A percentile compares a stretch with the other conserved stretches of the same genome.
These are phyloP conservation scores for Bacillus rossius DNA, from an alignment of 1,140 invertebrate genomes.

Conservation along the genomic window DNA sequence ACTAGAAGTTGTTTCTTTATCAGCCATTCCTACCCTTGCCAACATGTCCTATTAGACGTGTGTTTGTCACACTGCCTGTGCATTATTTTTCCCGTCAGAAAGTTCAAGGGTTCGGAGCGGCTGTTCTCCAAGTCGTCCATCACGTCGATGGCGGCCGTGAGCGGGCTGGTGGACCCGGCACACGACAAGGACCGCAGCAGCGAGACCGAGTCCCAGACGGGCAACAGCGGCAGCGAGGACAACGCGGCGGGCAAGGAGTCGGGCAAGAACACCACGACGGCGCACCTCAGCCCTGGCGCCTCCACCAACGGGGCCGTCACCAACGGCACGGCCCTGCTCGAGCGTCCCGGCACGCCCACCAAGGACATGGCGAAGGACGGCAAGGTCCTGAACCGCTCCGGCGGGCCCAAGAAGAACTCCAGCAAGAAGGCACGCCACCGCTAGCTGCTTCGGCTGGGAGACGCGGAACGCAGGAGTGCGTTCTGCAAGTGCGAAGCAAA, in stretches of 20 bases:
- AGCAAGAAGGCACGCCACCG: constrained; percentile 15
- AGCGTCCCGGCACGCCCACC: constrained; percentile 11
- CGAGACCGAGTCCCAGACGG: constrained; percentile 83
- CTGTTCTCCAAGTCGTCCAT: constrained; percentile 98
- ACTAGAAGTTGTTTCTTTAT: too few relatives aligned
- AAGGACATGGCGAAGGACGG: constrained; percentile 12
- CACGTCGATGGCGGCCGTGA: constrained; percentile 93
- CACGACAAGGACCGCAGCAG: constrained; percentile 76
- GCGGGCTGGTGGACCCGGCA: constrained; percentile 63
- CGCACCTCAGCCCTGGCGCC: background rate
- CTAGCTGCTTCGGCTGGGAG: background rate
- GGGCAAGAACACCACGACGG: constrained; percentile 7
- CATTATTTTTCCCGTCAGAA: too few relatives aligned
- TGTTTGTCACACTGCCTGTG: too few relatives aligned
- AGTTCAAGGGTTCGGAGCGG: constrained; percentile 96
- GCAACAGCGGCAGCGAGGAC: constrained; percentile 60
- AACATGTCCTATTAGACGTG: too few relatives aligned
- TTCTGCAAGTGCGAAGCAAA: too few relatives aligned
- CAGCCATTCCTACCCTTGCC: too few relatives aligned
- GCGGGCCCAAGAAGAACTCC: constrained; percentile 9
- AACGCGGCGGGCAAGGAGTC: constrained; percentile 32
- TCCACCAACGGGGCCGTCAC: background rate
- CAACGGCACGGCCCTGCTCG: constrained; percentile 1
- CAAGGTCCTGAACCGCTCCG: background rate
- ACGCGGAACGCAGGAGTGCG: too few relatives aligned